Evolutionary conservation across 37 sponge, comb jelly and placozoan species (phyloP), one percentile per base, ranked within the genome.

Genomic region (Haliclona indistincta): DNA sequence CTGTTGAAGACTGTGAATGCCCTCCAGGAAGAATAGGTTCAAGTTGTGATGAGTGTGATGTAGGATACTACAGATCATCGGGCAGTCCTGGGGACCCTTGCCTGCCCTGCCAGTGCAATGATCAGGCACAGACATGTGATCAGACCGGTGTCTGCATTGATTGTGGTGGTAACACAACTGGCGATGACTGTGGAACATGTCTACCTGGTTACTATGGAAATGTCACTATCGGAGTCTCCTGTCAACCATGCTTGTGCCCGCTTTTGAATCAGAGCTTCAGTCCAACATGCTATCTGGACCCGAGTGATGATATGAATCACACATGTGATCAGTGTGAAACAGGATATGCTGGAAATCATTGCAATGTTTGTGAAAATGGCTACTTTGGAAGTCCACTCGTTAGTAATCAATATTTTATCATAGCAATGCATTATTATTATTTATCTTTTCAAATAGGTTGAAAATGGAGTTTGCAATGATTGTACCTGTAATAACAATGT

Each of bases 201-300:
- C 49, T 65, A 25, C 45, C 65, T 51, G 89, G 89, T 22, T 87
- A 75, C 67, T 92, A 72, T 56, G 93, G 93, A 1, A 79, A 92
- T 56, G 84, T 88, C 4, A 72, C 64, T 6, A 55, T 36, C 34
- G 77, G 77, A 39, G 77, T 78, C 25, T 74, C 75, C 77, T 97
- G 97, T 71, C 67, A 73, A 56, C 74, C 84, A 4, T 96, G 97
- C 79, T 71, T 81, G 36, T 96, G 97, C 53, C 93, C 93, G 15
- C 78, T 70, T 19, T 56, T 62, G 17, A 63, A 52, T 0, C 53
- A 43, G 19, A 90, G 83, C 38, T 68, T 81, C 61, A 76, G 77
- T 35, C 69, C 51, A 19, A 83, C 92, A 10, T 91, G 92, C 47
- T 70, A 68, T 60, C 81, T 91, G 54, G 64, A 64, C 37, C 79